Percentiles rank a stretch among this genome's conserved stretches.
Conservation (phyloP, 1,140 invertebrate species). For the Diorhabda sublineata region DNA sequence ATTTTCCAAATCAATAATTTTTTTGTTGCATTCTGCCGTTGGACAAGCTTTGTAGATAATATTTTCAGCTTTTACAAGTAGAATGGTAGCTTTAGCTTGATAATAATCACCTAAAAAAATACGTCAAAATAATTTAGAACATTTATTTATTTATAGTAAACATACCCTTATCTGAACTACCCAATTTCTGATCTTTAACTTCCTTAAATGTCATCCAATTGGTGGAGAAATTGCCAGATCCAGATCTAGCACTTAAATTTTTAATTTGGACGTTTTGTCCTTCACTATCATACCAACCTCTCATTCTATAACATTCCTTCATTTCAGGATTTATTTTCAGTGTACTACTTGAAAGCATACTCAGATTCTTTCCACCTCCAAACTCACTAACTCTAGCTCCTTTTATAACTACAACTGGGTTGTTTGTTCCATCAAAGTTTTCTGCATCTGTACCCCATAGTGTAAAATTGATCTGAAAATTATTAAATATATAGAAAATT, state of each 20-base stretch:
- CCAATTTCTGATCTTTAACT: conserved; percentile 61
- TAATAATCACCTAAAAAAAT: conserved; percentile 63
- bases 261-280: conserved; percentile 58
- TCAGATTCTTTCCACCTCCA: conserved; percentile 67
- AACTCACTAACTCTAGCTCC: conserved; percentile 71
- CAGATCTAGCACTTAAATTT: conserved; percentile 60
- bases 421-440: conserved; percentile 69
- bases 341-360: conserved; percentile 55
- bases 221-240: conserved; percentile 47
- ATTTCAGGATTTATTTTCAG: conserved; percentile 85
- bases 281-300: conserved; percentile 85
- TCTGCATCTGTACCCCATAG: conserved; percentile 81
- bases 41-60: conserved; percentile 88
- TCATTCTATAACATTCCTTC: conserved; percentile 75
- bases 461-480: conserved; percentile 49
- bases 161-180: conserved; percentile 59
- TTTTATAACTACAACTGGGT: conserved; percentile 83
- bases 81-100: conserved; percentile 64
- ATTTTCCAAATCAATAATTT: conserved; percentile 83
- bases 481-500: too few relatives aligned
- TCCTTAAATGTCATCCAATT: conserved; percentile 71
- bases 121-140: not conserved
- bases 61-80: conserved; percentile 71
- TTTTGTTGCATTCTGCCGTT: conserved; percentile 84
- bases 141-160: not conserved